Evolutionary conservation across 2,113 vertebrate genomes (phyloP).

Genomic region (Uropsilus gracilis): DNA sequence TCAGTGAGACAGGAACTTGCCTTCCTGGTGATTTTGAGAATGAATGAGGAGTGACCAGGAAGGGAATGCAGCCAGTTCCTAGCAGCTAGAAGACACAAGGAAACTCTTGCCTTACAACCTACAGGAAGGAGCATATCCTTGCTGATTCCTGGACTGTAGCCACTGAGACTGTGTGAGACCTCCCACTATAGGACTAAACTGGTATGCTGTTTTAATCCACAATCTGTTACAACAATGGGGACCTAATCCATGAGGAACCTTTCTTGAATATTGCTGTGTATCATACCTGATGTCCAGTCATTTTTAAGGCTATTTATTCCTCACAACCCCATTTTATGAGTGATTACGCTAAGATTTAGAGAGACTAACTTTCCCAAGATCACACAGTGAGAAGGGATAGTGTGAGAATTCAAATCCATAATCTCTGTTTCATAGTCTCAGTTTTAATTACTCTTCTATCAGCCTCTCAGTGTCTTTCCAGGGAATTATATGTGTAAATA

Average conservation of each 20-base stretch:
- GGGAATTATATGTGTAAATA: not conserved
- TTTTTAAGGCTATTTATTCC: not conserved
- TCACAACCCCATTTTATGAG: not conserved
- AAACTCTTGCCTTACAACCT: not conserved
- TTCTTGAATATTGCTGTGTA: not conserved
- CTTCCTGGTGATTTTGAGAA: not conserved
- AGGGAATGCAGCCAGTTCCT: not conserved
- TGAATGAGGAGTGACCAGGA: rapidly evolving
- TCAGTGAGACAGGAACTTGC: too few relatives aligned
- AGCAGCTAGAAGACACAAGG: not conserved
- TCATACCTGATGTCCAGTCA: not conserved
- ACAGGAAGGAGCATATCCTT: not conserved
- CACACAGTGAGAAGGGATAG: not conserved
- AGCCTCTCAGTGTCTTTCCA: not conserved
- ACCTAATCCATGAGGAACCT: not conserved
- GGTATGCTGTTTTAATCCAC: not conserved
- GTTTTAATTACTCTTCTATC: not conserved
- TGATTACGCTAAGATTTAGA: not conserved
- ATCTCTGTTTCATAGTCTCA: not conserved
- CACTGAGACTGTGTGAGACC: not conserved
- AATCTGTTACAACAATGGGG: not conserved
- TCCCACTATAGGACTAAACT: not conserved
- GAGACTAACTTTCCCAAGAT: not conserved
- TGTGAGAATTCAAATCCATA: not conserved
- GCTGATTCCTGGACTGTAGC: not conserved